Percentiles rank a stretch among this genome's conserved stretches.
phyloP scores from a whole-genome alignment of 2,888 invertebrate genomes.

The Hirtodrosophila duncani region DNA sequence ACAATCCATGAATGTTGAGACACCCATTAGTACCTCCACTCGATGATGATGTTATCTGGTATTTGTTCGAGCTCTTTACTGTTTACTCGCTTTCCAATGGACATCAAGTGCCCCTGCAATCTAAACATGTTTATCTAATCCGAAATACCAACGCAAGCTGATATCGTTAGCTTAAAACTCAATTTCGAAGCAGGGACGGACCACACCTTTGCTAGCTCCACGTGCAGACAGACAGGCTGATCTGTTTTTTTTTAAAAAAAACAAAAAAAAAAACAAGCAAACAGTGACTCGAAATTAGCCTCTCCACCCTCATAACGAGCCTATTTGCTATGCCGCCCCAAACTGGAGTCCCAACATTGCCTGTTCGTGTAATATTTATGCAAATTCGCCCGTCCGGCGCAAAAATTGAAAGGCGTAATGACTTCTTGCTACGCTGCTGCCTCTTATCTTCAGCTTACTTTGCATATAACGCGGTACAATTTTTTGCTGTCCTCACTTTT shows the following conservation, averaged over 20 bases:
- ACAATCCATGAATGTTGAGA: no score
- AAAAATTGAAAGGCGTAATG: slow-evolving; percentile 68
- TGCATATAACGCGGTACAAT: slow-evolving; percentile 44
- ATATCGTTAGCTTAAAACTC: slow-evolving; percentile 44
- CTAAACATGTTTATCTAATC: slow-evolving; percentile 17
- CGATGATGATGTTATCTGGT: no score
- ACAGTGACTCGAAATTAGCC: slow-evolving; percentile 41
- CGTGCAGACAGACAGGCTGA: slow-evolving; percentile 35
- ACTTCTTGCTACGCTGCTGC: slow-evolving; percentile 42
- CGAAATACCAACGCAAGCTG: slow-evolving; percentile 13
- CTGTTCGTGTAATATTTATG: slow-evolving; percentile 60
- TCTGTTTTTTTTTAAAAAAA: slow-evolving; percentile 23
- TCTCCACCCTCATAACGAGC: slow-evolving; percentile 52
- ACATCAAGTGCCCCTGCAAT: slow-evolving; percentile 22
- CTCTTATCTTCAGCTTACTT: slow-evolving; percentile 28
- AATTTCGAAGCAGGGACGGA: slow-evolving; percentile 29
- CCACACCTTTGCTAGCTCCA: slow-evolving; percentile 55
- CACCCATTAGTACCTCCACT: no score
- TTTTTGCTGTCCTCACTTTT: slow-evolving; percentile 9
- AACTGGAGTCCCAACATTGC: slow-evolving; percentile 13
- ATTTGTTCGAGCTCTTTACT: no score
- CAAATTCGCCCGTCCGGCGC: slow-evolving; percentile 44
- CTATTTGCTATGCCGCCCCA: slow-evolving; percentile 59
- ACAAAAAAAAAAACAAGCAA: slow-evolving; percentile 14
- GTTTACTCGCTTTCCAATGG: slow-evolving; percentile 3